Conservation (phyloP, 2,113 vertebrate species). For the Ptychochromis oligacanthus region DNA sequence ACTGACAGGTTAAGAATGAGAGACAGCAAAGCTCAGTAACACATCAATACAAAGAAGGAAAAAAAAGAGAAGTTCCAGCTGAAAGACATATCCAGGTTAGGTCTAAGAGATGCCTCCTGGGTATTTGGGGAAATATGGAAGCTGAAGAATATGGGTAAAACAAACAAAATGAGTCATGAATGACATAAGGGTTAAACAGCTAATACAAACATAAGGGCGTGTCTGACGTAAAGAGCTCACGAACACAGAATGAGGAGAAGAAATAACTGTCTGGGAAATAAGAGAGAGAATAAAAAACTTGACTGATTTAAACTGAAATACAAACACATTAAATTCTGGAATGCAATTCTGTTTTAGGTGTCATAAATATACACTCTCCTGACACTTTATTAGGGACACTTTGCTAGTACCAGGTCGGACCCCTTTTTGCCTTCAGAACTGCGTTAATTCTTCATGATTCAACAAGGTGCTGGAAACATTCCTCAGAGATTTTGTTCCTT, state of each 20-base stretch:
- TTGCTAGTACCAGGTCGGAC: accelerated
- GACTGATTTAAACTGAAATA: not conserved
- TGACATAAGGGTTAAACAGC: not conserved
- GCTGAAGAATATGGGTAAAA: not conserved
- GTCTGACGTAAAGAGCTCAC: not conserved
- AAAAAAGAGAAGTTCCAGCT: not conserved
- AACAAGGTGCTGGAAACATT: no score
- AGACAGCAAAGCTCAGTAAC: accelerated
- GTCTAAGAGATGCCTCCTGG: not conserved
- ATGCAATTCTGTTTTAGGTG: not conserved
- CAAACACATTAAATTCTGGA: not conserved
- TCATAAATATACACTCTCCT: not conserved
- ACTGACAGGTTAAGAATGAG: not conserved
- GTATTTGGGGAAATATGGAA: not conserved
- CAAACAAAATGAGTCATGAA: not conserved
- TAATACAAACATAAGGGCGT: not conserved
- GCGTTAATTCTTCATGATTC: no score
- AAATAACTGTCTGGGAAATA: not conserved
- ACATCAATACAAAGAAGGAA: no score
- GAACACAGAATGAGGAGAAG: not conserved
- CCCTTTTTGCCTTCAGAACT: no score
- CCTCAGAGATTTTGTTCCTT: no score
- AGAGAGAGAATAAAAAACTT: not conserved
- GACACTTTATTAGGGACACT: not conserved
- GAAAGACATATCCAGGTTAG: not conserved